Conservation (phyloP, 2,888 invertebrate species). For the Tipula unca region DNA sequence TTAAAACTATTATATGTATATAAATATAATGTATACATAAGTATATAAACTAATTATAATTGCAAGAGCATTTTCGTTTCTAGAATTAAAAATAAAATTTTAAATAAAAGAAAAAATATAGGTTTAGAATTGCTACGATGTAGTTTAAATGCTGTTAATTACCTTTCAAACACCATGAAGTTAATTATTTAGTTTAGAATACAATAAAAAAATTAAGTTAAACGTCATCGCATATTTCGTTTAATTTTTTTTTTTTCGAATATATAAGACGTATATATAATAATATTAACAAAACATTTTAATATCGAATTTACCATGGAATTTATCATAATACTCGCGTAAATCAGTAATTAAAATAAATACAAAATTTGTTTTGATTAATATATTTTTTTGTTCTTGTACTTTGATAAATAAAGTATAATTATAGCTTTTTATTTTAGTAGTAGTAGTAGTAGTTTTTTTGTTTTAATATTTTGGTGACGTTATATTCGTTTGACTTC, state of each 20-base stretch:
- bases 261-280: not conserved
- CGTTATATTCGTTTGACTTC: not conserved
- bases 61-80: not conserved
- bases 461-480: not conserved
- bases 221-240: not conserved
- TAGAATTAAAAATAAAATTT: not conserved
- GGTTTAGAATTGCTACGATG: too few species aligned
- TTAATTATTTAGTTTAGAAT: not conserved
- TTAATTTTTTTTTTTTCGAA: not conserved
- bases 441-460: too few species aligned
- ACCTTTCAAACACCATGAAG: not conserved
- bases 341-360: not conserved
- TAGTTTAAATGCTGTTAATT: not conserved
- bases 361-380: too few species aligned
- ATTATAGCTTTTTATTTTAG: not conserved
- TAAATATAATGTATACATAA: not conserved
- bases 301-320: not conserved
- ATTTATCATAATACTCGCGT: not conserved
- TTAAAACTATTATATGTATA: not conserved
- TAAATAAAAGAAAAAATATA: not conserved
- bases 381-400: not conserved
- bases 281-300: too few species aligned
- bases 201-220: not conserved
- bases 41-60: not conserved
- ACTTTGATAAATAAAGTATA: not conserved